Conservation (phyloP, 2,888 invertebrate species). For the Drosophila mayaguana region DNA sequence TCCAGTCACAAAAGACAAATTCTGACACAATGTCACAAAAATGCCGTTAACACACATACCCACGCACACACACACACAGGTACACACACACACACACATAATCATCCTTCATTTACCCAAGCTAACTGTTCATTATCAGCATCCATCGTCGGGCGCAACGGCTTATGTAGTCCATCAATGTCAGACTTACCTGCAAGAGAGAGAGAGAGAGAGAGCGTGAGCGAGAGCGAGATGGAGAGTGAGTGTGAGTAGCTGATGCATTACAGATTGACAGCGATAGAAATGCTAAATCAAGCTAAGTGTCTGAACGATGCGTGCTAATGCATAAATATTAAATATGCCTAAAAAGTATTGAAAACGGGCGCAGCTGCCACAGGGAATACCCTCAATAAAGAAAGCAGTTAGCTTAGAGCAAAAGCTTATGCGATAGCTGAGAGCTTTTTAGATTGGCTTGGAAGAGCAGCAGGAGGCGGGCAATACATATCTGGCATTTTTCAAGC, state of each 20-base stretch:
- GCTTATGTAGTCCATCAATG: constrained; percentile 70
- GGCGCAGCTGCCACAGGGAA: neutral
- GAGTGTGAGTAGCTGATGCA: neutral
- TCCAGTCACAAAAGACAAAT: constrained; percentile 15
- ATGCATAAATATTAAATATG: constrained; percentile 37
- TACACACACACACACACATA: constrained; percentile 13
- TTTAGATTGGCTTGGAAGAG: neutral
- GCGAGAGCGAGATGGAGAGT: constrained; percentile 14
- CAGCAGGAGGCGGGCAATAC: too few species aligned
- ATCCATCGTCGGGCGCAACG: constrained; percentile 17
- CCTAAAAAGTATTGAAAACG: neutral
- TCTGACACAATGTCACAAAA: constrained; percentile 23
- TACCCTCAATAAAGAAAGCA: neutral
- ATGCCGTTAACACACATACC: constrained; percentile 7
- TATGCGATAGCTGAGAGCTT: neutral
- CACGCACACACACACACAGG: constrained; percentile 10
- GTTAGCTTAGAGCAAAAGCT: neutral
- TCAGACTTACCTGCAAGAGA: constrained; percentile 74
- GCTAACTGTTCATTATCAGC: constrained; percentile 35
- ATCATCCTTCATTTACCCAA: constrained; percentile 7
- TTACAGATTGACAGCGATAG: constrained; percentile 38
- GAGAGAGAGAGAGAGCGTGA: constrained; percentile 20
- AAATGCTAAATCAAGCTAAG: constrained; percentile 38
- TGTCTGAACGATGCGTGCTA: constrained; percentile 22
- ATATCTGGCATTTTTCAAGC: too few species aligned